Base-by-base conservation (phyloP, 2,888 invertebrate species). In the Perdita meconis region DNA sequence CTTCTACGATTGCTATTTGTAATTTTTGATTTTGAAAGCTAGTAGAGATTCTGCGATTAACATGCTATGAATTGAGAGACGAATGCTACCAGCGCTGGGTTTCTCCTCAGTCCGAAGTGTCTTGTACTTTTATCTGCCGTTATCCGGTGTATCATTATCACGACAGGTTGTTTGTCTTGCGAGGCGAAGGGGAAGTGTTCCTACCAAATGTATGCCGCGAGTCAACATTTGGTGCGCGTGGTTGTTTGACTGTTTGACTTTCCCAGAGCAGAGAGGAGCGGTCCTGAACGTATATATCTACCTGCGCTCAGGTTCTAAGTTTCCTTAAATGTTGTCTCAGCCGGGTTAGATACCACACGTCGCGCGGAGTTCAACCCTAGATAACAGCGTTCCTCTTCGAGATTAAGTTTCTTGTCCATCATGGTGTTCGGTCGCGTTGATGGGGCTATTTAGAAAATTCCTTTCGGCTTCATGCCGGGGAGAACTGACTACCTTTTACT, bases 211-310 rank as follows among this genome's bases (percentile, higher is more conserved):
- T 91, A 85, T 90, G 89, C 90, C 84, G 75, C 85, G 87, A 89
- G 91, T 89, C 89, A 92, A 91, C 91, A 91, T 88, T 89, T 82
- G 87, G 88, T 83, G 86, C 86, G 85, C 87, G 81, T 80, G 84
- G 86, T 88, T 89, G 87, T 89, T 90, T 88, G 87, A 89, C 86
- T 92, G 91, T 92, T 92, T 92, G 88, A 92, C 91, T 92, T 92
- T 92, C 92, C 92, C 92, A 92, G 90, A 90, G 76, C 86, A 87
- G 82, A 80, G 79, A 77, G 78, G 84, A 88, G 86, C 84, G 87
- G 80, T 84, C 80, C 84, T 72, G 73, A 57, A 42, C 74, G 63
- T 73, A 67, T 75, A 76, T 87, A 83, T 89, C 89, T 90, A 89
- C 90, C 89, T 91, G 87, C 86, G 77, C 80, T 80, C 71, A 71